Percentiles rank a stretch among this genome's conserved stretches.
phyloP scores from a whole-genome alignment of 2,888 invertebrate species.

The Cotesia congregata region DNA sequence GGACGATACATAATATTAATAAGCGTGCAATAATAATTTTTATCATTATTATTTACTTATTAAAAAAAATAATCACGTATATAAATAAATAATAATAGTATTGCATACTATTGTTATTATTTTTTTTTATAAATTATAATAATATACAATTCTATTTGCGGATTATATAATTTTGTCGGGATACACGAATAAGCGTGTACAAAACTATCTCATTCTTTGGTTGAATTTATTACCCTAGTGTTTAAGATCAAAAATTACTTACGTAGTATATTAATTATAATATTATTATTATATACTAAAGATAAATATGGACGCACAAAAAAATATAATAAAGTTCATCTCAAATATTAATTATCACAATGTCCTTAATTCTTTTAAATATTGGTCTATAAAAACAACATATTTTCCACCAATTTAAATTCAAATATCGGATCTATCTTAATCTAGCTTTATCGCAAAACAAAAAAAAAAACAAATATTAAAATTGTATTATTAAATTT shows the following conservation, averaged over 20 bases:
- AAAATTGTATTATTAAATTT: not conserved
- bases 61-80: not conserved
- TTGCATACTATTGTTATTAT: not conserved
- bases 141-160: not conserved
- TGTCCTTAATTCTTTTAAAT: not conserved
- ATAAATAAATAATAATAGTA: no score
- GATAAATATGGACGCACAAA: slow-evolving; percentile 1
- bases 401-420: not conserved
- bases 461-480: not conserved
- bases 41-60: not conserved
- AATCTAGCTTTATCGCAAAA: not conserved
- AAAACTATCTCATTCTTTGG: slow-evolving; percentile 1
- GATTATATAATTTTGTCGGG: not conserved
- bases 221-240: not conserved
- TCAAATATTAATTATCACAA: not conserved
- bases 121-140: not conserved
- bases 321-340: not conserved
- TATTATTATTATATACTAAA: not conserved
- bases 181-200: slow-evolving; percentile 1
- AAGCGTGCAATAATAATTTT: not conserved
- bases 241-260: not conserved
- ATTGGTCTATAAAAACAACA: not conserved
- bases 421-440: not conserved
- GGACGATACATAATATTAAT: not conserved
- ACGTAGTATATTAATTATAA: not conserved